A percentile compares a stretch with the other conserved stretches of the same genome.
Conservation (phyloP, 2,113 vertebrate species). For the Synodontis membranacea region DNA sequence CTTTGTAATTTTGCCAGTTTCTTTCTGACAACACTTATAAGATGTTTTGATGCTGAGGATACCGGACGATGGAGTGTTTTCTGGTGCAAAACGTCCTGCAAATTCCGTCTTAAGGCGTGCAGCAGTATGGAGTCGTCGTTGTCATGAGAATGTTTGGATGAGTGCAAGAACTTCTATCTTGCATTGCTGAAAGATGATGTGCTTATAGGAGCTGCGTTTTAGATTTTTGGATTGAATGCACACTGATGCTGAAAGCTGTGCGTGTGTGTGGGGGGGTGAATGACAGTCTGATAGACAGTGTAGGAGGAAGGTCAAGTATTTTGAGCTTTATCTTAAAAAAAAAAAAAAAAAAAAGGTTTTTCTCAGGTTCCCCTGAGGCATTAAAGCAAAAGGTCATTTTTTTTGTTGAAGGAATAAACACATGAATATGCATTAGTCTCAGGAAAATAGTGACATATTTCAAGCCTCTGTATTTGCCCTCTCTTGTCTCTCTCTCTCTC, state of each 20-base stretch:
- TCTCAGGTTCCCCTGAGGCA: slow-evolving; percentile 12
- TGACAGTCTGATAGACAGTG: slow-evolving; percentile 23
- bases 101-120: no score
- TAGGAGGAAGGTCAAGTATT: slow-evolving; percentile 31
- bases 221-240: background rate
- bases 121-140: no score
- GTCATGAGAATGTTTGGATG: no score
- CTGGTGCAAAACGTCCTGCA: no score
- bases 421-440: slow-evolving; percentile 27
- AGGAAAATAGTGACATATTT: slow-evolving; percentile 6
- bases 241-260: background rate
- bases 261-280: slow-evolving; percentile 9
- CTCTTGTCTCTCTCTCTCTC: no score
- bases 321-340: slow-evolving; percentile 10
- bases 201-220: background rate
- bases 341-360: background rate
- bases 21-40: no score
- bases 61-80: no score
- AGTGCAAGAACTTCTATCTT: background rate
- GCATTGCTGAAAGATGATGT: background rate
- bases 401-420: background rate
- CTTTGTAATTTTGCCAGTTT: no score
- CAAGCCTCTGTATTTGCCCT: background rate
- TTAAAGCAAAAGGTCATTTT: slow-evolving; percentile 16
- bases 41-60: no score